Evolutionary conservation across 1,140 invertebrate species (phyloP), one percentile per base, ranked within the genome.

Genomic region (Harlomillsia oculata): DNA sequence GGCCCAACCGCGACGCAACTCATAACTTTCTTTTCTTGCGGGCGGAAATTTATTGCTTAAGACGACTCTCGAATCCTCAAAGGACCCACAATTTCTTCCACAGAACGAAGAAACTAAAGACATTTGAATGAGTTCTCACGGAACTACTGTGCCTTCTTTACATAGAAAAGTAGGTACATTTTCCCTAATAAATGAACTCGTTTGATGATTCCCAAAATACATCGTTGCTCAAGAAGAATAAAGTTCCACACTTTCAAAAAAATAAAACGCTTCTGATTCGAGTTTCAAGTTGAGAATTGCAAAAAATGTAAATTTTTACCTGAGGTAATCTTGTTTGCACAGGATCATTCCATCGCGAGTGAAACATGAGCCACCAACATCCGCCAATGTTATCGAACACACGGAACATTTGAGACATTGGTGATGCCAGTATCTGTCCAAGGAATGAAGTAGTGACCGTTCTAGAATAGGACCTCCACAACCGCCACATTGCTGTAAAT

Each of bases 241-340:
- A n/a, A n/a, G n/a, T n/a, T n/a, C n/a, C n/a, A n/a, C n/a, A n/a
- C n/a, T n/a, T n/a, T n/a, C n/a, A n/a, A n/a, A n/a, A n/a, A n/a
- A n/a, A n/a, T n/a, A n/a, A 18, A n/a, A 21, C 25, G 13, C 18
- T 20, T 9, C 18, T 41, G 18, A 41, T 21, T 21, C 3, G 3
- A 20, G 2, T 9, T 3, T 9, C 3, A n/a, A n/a, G 9, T 41
- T 3, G 18, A 41, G 37, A 20, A 20, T n/a, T 2, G 37, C 11
- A 11, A 40, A 18, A 4, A 29, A 14, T 5, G 3, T 4, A 2
- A 30, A 23, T 29, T 34, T 79, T 82, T 76, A 95, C 91, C 85
- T 88, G 70, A 85, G 82, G 73, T 95, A 95, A 74, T 95, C 91
- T 72, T 79, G 82, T 79, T 87, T 88, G 80, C 90, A 95, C 64